A percentile compares a stretch with the other conserved stretches of the same genome.
These are phyloP conservation scores for Cinclus mexicanus DNA, from an alignment of 2,113 vertebrate species.

Conservation along the genomic window DNA sequence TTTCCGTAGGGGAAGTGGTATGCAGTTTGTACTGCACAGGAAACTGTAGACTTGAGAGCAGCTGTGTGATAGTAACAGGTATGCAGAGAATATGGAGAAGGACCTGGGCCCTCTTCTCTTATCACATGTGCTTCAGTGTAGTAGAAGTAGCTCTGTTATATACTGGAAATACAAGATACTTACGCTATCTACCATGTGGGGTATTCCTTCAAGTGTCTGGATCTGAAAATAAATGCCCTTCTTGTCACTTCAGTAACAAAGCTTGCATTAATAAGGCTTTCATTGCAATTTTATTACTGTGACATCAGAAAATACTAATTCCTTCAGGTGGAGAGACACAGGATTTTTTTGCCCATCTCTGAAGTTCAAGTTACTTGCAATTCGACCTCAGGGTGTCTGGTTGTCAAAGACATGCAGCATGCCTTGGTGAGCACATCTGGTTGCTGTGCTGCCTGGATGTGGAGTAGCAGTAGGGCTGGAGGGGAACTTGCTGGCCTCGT, in stretches of 20 bases:
- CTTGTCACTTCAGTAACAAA: neutral
- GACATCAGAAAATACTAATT: neutral
- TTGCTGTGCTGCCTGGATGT: neutral
- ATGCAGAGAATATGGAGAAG: conserved; percentile 37
- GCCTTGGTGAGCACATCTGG: neutral
- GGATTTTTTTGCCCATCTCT: conserved; percentile 11
- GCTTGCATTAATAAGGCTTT: neutral
- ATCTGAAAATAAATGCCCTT: conserved; percentile 5
- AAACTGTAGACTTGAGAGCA: conserved; percentile 79
- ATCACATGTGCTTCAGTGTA: neutral
- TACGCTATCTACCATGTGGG: neutral
- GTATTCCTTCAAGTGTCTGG: neutral
- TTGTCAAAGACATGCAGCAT: fast-evolving
- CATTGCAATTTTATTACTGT: neutral
- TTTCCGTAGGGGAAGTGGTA: conserved; percentile 81
- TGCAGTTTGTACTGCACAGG: conserved; percentile 80
- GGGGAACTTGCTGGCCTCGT: fast-evolving
- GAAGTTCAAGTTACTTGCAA: neutral
- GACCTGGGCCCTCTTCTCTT: conserved; percentile 9
- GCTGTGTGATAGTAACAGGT: conserved; percentile 62
- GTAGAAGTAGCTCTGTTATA: neutral
- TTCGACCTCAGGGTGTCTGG: neutral
- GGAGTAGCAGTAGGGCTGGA: neutral
- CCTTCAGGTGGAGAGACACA: neutral
- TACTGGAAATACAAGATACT: neutral